These are phyloP conservation scores for Sebastes variabilis DNA, from an alignment of 2,797 vertebrate genomes.

Conservation along the genomic window DNA sequence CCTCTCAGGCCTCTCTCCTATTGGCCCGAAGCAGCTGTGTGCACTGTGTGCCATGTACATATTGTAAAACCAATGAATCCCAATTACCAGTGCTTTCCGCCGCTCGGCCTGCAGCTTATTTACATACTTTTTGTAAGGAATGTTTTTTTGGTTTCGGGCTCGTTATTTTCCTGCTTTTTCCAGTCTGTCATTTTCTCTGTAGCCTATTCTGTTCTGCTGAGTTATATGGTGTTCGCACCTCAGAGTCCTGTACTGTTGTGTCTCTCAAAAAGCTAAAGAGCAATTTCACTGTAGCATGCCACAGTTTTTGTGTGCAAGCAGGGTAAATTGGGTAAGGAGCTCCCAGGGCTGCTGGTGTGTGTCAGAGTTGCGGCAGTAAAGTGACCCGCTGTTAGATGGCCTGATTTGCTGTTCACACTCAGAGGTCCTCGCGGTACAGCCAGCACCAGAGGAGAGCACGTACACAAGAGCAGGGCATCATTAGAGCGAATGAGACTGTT, in stretches of 20 bases:
- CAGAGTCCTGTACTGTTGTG: slow-evolving; percentile 23
- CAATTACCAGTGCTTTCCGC: slow-evolving; percentile 67
- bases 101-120: slow-evolving; percentile 49
- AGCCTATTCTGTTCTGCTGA: slow-evolving; percentile 33
- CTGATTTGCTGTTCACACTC: slow-evolving; percentile 67
- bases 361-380: slow-evolving; percentile 56
- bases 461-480: slow-evolving; percentile 30
- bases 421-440: slow-evolving; percentile 44
- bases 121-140: slow-evolving; percentile 57
- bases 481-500: slow-evolving; percentile 56
- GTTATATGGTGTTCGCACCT: slow-evolving; percentile 36
- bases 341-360: slow-evolving; percentile 63
- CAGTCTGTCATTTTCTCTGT: slow-evolving; percentile 19
- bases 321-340: slow-evolving; percentile 68
- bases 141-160: slow-evolving; percentile 11
- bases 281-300: slow-evolving; percentile 46
- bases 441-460: slow-evolving; percentile 26
- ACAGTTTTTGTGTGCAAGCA: slow-evolving; percentile 54
- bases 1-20: slow-evolving; percentile 65
- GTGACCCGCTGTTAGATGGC: slow-evolving; percentile 80
- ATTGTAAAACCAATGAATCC: slow-evolving; percentile 68
- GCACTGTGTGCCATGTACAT: slow-evolving; percentile 58
- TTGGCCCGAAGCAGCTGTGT: slow-evolving; percentile 74
- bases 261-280: slow-evolving; percentile 39
- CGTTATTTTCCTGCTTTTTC: slow-evolving; percentile 23